A percentile compares a stretch with the other conserved stretches of the same genome.
Evolutionary conservation across 2,888 invertebrate genomes (phyloP).

Genomic region (Bellardia bayeri): DNA sequence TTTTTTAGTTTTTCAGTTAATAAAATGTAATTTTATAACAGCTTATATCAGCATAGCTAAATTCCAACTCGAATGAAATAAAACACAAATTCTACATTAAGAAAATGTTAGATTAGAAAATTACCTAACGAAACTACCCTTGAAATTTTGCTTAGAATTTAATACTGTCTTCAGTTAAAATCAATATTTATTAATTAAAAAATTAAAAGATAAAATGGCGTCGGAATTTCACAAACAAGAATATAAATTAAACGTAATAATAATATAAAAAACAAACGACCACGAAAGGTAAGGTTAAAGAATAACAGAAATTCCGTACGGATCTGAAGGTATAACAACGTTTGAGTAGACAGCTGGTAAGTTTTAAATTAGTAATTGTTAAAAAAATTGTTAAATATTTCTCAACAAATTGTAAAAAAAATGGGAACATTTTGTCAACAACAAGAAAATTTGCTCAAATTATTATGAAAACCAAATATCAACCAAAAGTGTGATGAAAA

Average conservation of each 20-base stretch:
- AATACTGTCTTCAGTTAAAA: slow-evolving; percentile 45
- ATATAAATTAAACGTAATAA: slow-evolving; percentile 54
- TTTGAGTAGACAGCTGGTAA: slow-evolving; percentile 83
- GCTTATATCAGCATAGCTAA: not conserved
- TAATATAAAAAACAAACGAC: slow-evolving; percentile 28
- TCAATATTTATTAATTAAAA: slow-evolving; percentile 17
- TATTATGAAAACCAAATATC: slow-evolving; percentile 35
- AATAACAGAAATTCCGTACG: slow-evolving; percentile 79
- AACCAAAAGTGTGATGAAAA: slow-evolving; percentile 51
- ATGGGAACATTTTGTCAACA: slow-evolving; percentile 38
- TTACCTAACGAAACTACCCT: not conserved
- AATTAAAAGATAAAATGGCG: slow-evolving; percentile 60
- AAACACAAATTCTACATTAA: slow-evolving; percentile 19
- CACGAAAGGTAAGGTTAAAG: slow-evolving; percentile 82
- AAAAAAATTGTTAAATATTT: slow-evolving; percentile 58
- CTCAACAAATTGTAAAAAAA: slow-evolving; percentile 73
- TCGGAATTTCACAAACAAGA: slow-evolving; percentile 75
- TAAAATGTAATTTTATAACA: too few relatives aligned
- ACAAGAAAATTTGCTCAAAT: slow-evolving; percentile 77
- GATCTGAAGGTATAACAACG: slow-evolving; percentile 83
- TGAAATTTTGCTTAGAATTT: slow-evolving; percentile 42
- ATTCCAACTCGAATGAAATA: slow-evolving; percentile 32
- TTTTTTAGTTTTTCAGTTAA: too few relatives aligned
- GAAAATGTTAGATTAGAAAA: slow-evolving; percentile 10
- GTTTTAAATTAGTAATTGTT: slow-evolving; percentile 76